Evolutionary conservation across 2,888 invertebrate species (phyloP).

Genomic region (Conus canariensis): DNA sequence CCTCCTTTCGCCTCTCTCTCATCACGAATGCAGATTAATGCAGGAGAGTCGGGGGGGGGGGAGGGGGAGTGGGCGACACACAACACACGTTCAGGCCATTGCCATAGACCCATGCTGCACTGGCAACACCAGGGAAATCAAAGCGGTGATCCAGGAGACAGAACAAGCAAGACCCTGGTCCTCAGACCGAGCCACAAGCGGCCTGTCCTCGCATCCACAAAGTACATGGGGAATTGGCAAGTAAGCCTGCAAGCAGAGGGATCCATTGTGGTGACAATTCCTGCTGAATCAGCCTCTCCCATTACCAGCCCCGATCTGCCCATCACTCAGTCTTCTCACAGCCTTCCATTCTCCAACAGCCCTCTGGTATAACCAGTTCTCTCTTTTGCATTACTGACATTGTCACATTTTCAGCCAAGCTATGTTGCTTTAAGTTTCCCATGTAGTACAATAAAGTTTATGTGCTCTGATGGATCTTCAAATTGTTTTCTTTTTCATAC

Average conservation of each 20-base stretch:
- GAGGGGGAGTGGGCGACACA: not conserved
- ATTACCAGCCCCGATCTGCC: not conserved
- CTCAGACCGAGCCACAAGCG: not conserved
- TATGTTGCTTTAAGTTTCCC: too few relatives aligned
- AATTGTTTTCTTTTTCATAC: too few relatives aligned
- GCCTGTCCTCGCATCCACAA: not conserved
- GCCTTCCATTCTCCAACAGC: not conserved
- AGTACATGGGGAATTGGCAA: not conserved
- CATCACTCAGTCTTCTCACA: not conserved
- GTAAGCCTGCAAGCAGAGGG: not conserved
- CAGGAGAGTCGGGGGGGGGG: not conserved
- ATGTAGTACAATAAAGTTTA: too few relatives aligned
- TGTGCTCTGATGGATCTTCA: too few relatives aligned
- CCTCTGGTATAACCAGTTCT: not conserved
- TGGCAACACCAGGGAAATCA: constrained; percentile 11
- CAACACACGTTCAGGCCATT: not conserved
- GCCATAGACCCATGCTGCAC: not conserved
- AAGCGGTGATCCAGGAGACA: not conserved
- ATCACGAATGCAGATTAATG: constrained; percentile 2
- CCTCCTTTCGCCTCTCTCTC: not conserved
- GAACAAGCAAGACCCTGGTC: not conserved
- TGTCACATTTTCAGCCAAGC: not conserved
- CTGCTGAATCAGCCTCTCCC: not conserved
- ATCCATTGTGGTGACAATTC: not conserved
- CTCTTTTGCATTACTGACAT: not conserved